Evolutionary conservation across 2,797 vertebrate species (phyloP).

Genomic region (Phataginus tetradactyla): DNA sequence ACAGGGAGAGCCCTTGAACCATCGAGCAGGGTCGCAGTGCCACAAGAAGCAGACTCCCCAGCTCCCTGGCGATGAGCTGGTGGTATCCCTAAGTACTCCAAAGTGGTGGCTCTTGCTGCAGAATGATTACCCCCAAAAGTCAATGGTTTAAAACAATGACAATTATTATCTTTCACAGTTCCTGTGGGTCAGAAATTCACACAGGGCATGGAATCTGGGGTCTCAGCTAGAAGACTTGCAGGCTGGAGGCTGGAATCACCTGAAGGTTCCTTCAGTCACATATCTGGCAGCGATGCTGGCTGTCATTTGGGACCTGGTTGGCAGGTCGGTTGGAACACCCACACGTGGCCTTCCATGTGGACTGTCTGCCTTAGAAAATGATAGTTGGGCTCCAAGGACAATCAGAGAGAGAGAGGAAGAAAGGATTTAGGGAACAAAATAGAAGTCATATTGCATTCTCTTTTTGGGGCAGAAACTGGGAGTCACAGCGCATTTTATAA

Average conservation of each 20-base stretch:
- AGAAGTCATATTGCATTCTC: not conserved
- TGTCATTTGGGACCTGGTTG: not conserved
- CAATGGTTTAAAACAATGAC: not conserved
- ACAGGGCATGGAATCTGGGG: not conserved
- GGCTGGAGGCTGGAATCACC: not conserved
- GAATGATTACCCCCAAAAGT: not conserved
- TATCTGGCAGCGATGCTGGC: not conserved
- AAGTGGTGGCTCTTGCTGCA: not conserved
- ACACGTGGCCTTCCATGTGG: not conserved
- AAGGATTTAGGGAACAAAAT: no score
- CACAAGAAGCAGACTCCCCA: not conserved
- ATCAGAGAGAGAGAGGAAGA: not conserved
- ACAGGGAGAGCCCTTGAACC: not conserved
- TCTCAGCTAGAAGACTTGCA: not conserved
- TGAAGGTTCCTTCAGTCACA: not conserved
- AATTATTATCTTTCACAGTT: not conserved
- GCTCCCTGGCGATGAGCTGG: not conserved
- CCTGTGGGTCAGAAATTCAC: not conserved
- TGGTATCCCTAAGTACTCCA: not conserved
- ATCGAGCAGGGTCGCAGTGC: not conserved
- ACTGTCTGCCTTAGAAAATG: not conserved
- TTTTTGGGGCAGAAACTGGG: no score
- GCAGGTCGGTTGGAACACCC: not conserved
- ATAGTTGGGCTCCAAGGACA: not conserved
- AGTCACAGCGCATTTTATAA: not conserved